Evolutionary conservation across 2,888 invertebrate species (phyloP).

Genomic region (Formica aserva): DNA sequence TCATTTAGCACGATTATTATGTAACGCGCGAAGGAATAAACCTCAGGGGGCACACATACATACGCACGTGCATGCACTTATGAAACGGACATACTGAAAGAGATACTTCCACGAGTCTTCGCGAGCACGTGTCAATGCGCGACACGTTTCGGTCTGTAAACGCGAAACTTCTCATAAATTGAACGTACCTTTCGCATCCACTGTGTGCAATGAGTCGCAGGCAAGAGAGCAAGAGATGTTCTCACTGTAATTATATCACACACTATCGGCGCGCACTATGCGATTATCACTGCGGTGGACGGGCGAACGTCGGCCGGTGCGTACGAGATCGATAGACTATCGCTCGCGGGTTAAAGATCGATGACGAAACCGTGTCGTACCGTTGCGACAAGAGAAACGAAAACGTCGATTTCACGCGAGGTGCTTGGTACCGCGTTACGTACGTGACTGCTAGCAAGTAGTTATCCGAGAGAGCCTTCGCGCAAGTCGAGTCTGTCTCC

Average conservation of each 20-base stretch:
- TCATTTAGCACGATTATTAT: constrained; percentile 40
- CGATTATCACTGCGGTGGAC: not conserved
- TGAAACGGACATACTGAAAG: not conserved
- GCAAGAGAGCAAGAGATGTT: not conserved
- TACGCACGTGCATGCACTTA: not conserved
- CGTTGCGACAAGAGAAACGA: constrained; percentile 57
- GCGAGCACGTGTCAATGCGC: constrained; percentile 11
- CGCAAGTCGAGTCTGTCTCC: constrained; percentile 44
- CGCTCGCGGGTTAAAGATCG: constrained; percentile 1
- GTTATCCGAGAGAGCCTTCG: constrained; percentile 63
- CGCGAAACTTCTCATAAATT: not conserved
- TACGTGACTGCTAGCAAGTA: constrained; percentile 72
- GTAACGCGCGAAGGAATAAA: constrained; percentile 35
- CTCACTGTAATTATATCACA: constrained; percentile 14
- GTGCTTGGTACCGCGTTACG: constrained; percentile 62
- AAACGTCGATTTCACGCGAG: constrained; percentile 53
- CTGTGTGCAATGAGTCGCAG: not conserved
- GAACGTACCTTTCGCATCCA: constrained; percentile 29
- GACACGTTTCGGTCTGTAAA: not conserved
- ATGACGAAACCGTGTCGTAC: constrained; percentile 69
- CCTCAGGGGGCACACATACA: not conserved
- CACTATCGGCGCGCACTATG: constrained; percentile 14
- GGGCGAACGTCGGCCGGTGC: not conserved
- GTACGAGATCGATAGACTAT: not conserved
- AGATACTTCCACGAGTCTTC: not conserved